Base-by-base conservation (phyloP, 2,797 vertebrate genomes). In the Acanthurus lineatus region DNA sequence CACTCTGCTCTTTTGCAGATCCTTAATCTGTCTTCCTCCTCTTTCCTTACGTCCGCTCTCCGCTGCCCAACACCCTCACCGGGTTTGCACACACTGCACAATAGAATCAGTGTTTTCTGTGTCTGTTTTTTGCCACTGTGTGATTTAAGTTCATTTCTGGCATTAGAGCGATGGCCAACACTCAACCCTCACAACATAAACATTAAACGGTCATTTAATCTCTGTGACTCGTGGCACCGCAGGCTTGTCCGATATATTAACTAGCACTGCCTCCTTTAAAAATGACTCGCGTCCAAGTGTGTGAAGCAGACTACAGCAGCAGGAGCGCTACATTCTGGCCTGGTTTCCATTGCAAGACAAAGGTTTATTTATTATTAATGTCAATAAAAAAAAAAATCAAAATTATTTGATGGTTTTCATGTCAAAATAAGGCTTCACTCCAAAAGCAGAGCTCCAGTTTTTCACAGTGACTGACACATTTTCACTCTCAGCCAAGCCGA, bases 161-260 rank as follows among this genome's bases (percentile, higher is more conserved):
- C 88, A 69, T 69, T 28, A 58, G 59, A 76, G 81, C 79, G 53
- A 92, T 64, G 83, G 85, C 88, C 89, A 85, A 89, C 89, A 78
- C 88, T 93, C 88, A 84, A 82, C 86, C 77, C 88, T 87, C 48
- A 42, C 82, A 91, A 83, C 83, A 86, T 87, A 89, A 91, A 93
- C 86, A 90, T 82, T 54, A 88, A 87, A 76, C 75, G 69, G 88
- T 89, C 86, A 93, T 91, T 91, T 85, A 90, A 94, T 93, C 91
- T 86, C 38, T 58, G 91, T 40, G 78, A 89, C 79, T 92, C 53
- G 79, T 90, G 86, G 84, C 88, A 77, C 85, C 78, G 15, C 79
- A 76, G 82, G 79, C 82, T 84, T n/a, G 82, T 86, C 87, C 89
- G 79, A 90, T 91, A 89, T 88, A 91, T 90, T 88, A 91, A 81